Percentiles rank a stretch among this genome's conserved stretches.
phyloP scores from a whole-genome alignment of 2,797 vertebrate genomes.

The Hoplostethus mediterraneus region DNA sequence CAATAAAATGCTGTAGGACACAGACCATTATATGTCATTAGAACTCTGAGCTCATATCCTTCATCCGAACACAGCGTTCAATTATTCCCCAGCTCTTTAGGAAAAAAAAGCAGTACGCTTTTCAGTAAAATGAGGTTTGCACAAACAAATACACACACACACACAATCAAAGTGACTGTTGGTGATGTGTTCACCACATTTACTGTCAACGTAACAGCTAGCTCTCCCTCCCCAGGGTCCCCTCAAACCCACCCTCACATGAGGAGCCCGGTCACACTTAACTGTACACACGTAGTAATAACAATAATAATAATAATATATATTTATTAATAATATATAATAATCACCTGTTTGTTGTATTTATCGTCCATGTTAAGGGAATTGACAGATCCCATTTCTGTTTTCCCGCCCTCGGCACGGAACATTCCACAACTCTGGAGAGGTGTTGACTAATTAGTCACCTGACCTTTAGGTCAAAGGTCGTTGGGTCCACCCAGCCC shows the following conservation, averaged over 20 bases:
- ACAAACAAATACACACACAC: conserved; percentile 30
- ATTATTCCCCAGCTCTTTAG: conserved; percentile 32
- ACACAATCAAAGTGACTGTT: conserved; percentile 1
- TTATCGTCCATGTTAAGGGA: conserved; percentile 53
- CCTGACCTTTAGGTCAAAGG: conserved; percentile 77
- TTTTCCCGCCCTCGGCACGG: conserved; percentile 60
- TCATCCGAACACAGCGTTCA: conserved; percentile 61
- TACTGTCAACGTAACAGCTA: conserved; percentile 20
- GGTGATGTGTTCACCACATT: neutral
- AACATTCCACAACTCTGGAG: conserved; percentile 76
- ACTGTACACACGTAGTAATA: conserved; percentile 29
- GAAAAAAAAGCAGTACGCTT: conserved; percentile 19
- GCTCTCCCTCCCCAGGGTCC: neutral
- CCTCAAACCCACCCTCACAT: neutral
- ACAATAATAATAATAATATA: neutral
- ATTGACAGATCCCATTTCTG: conserved; percentile 61
- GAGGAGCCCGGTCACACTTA: conserved; percentile 6
- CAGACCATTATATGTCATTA: conserved; percentile 76
- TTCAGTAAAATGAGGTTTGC: conserved; percentile 21
- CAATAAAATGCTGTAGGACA: conserved; percentile 79
- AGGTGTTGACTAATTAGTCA: conserved; percentile 85
- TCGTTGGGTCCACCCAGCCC: conserved; percentile 64
- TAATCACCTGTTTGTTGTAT: conserved; percentile 11
- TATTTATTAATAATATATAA: too few species aligned
- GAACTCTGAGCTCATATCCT: conserved; percentile 58